These are phyloP conservation scores for Micronisus gabar DNA, from an alignment of 2,113 vertebrate genomes.

Conservation along the genomic window DNA sequence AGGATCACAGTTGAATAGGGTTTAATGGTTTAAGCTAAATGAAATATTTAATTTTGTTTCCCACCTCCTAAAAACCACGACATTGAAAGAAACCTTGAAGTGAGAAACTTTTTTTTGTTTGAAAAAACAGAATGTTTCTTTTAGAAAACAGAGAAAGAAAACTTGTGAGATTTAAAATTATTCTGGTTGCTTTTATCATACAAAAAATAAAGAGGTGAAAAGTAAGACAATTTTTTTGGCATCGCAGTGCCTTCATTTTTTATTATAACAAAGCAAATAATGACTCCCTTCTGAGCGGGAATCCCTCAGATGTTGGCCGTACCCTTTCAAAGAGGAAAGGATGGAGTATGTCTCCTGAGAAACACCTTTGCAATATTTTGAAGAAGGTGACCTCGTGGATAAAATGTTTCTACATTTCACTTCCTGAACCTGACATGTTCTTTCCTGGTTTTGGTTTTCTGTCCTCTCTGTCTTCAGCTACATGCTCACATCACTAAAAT, in stretches of 20 bases:
- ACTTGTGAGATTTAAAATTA: neutral
- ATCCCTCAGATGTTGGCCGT: fast-evolving
- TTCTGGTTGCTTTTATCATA: neutral
- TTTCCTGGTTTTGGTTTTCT: neutral
- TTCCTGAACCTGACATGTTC: neutral
- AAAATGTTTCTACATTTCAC: neutral
- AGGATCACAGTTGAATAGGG: neutral
- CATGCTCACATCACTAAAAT: neutral
- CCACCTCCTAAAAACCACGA: neutral
- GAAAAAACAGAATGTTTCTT: neutral
- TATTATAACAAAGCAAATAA: neutral
- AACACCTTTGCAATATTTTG: neutral
- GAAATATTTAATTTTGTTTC: neutral
- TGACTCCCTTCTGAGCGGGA: neutral
- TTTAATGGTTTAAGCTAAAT: neutral
- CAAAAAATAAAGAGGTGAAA: neutral
- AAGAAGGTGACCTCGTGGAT: neutral
- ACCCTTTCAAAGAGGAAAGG: neutral
- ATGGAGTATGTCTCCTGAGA: neutral
- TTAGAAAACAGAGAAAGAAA: neutral
- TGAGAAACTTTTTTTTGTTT: neutral
- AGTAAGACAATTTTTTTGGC: neutral
- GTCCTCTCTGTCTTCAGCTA: neutral
- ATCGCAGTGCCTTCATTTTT: neutral
- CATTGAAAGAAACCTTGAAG: neutral